These are phyloP conservation scores for Tinea semifulvella DNA, from an alignment of 2,888 invertebrate genomes.

Conservation along the genomic window DNA sequence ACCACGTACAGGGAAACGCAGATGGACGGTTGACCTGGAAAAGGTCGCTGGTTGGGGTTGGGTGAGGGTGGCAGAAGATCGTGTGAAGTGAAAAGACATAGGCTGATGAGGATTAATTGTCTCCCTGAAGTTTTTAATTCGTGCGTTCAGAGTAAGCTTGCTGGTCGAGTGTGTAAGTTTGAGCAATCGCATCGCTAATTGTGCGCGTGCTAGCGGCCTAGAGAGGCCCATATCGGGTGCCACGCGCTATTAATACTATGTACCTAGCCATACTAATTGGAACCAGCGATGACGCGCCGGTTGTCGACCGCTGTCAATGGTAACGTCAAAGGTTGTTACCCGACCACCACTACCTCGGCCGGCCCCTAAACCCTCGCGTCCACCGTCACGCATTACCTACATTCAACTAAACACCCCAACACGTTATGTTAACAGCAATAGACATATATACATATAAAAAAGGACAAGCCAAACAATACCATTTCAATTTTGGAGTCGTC, in stretches of 20 bases:
- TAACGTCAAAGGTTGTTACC: conserved; percentile 38
- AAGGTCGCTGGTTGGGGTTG: too few relatives aligned
- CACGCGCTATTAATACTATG: conserved; percentile 24
- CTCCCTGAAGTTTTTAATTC: not conserved
- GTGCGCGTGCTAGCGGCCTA: conserved; percentile 24
- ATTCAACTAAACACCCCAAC: not conserved
- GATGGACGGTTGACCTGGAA: too few relatives aligned
- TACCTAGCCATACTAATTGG: conserved; percentile 37
- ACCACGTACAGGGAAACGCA: too few relatives aligned
- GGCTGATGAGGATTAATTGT: too few relatives aligned
- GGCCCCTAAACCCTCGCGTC: conserved; percentile 13
- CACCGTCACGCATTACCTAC: not conserved
- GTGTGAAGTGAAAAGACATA: not conserved
- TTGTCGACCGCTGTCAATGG: conserved; percentile 42
- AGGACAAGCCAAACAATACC: too few relatives aligned
- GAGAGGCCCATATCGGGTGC: conserved; percentile 37
- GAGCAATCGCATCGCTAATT: conserved; percentile 35
- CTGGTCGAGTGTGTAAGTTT: conserved; percentile 30
- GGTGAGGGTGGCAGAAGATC: too few relatives aligned
- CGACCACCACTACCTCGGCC: conserved; percentile 19
- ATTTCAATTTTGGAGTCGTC: too few relatives aligned
- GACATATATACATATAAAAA: too few relatives aligned
- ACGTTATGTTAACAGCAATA: too few relatives aligned
- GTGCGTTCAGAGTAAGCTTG: conserved; percentile 35
- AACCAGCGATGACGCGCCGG: conserved; percentile 35